Evolutionary conservation across 1,140 invertebrate genomes (phyloP), one percentile per base, ranked within the genome.

Genomic region (Drosophila ercepeae): DNA sequence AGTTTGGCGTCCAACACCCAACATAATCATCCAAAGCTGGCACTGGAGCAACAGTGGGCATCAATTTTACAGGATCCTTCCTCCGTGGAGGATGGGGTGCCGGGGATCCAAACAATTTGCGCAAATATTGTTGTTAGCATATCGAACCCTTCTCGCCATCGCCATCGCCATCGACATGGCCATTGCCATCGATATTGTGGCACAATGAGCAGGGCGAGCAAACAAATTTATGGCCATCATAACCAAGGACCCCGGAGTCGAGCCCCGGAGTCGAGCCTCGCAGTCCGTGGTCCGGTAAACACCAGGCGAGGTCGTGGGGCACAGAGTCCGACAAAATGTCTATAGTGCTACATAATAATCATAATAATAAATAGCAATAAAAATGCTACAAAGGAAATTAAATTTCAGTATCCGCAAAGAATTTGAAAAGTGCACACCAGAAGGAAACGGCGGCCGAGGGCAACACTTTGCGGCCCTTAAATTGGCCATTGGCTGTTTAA

Each of bases 321-420:
- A 4, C 0, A 25, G 25, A 27, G 27, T 27, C 27, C 46, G 19
- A 73, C 32, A 54, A 50, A 49, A 41, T 63, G 50, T 72, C 16
- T 50, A 53, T 72, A 49, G 68, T 74, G 63, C 70, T 75, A 74
- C 70, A 75, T 75, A 75, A 75, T 75, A 75, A 74, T 74, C 72
- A 75, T 75, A 75, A 74, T 75, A 75, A 75, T 75, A 75, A 75
- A 75, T 75, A 74, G 72, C 72, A 75, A 75, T 75, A 75, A 75
- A 75, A 75, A 44, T 67, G 70, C 49, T 75, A 75, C 72, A 75
- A 75, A 74, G 72, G 72, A 75, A 75, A 75, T 75, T 75, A 75
- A 75, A 75, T 75, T 74, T 75, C 53, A 49, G 72, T 75, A 74
- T 75, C 72, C 72, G 72, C 49, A 67, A 71, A 73, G 34, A 63